A percentile compares a stretch with the other conserved stretches of the same genome.
Evolutionary conservation across 2,797 vertebrate species (phyloP).

Genomic region (Acanthiza pusilla): DNA sequence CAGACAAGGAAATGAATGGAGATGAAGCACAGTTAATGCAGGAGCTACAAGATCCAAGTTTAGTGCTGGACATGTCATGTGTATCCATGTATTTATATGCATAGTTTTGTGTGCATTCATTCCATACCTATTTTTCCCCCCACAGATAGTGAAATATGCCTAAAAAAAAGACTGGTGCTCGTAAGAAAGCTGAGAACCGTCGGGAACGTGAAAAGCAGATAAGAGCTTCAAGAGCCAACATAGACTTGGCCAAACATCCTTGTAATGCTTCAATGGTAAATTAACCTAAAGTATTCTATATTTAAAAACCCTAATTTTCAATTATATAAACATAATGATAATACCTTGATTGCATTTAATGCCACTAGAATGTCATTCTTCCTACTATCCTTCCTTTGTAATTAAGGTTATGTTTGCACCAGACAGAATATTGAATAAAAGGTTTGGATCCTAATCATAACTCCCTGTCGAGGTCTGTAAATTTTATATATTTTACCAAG

Average conservation of each 20-base stretch:
- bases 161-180: conserved; percentile 96
- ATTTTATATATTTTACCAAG: neutral
- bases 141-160: conserved; percentile 80
- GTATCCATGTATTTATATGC: neutral
- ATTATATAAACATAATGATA: neutral
- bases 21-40: neutral
- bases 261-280: conserved; percentile 91
- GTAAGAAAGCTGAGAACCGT: conserved; percentile 95
- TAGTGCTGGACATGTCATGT: neutral
- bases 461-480: neutral
- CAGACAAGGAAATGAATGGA: neutral
- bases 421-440: neutral
- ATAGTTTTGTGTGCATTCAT: neutral
- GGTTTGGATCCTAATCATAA: neutral
- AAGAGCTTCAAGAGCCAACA: conserved; percentile 83
- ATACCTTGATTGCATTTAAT: neutral
- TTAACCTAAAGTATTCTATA: neutral
- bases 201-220: conserved; percentile 92
- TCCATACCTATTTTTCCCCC: neutral
- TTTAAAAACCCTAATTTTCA: neutral
- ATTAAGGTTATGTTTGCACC: neutral
- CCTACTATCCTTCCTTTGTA: neutral
- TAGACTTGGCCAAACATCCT: conserved; percentile 94
- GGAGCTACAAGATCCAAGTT: neutral
- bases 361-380: neutral